These are phyloP conservation scores for Drusus annulatus DNA, from an alignment of 1,140 invertebrate genomes.

Conservation along the genomic window DNA sequence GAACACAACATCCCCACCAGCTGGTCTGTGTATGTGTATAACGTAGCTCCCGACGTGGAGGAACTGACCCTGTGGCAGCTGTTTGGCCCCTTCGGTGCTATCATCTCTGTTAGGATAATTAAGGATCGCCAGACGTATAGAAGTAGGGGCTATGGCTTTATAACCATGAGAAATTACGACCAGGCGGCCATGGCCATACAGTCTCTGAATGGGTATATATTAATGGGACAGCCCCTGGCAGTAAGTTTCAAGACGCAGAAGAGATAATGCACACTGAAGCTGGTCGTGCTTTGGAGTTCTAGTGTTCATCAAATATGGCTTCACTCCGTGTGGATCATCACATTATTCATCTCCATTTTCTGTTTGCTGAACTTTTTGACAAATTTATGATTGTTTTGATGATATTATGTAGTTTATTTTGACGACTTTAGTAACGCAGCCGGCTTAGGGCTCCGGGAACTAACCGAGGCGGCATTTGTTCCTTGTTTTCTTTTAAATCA, in stretches of 20 bases:
- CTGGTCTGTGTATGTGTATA: conserved; percentile 99
- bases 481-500: conserved; percentile 32
- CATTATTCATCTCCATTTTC: conserved; percentile 35
- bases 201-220: conserved; percentile 96
- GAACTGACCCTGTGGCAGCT: conserved; percentile 98
- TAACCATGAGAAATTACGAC: conserved; percentile 99
- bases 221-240: conserved; percentile 97
- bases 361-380: conserved; percentile 46
- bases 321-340: conserved; percentile 45
- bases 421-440: conserved; percentile 27
- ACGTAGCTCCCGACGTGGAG: conserved; percentile 97
- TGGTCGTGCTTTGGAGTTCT: conserved; percentile 23
- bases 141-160: conserved; percentile 99
- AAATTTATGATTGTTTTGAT: conserved; percentile 31
- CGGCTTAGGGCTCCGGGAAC: conserved; percentile 15
- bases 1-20: conserved; percentile 74
- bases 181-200: conserved; percentile 98
- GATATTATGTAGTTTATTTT: conserved; percentile 44
- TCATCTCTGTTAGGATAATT: conserved; percentile 98
- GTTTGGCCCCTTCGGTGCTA: conserved; percentile 99
- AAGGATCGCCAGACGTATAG: conserved; percentile 98
- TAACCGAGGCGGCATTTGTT: conserved; percentile 26
- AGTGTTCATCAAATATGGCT: conserved; percentile 45
- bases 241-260: conserved; percentile 98
- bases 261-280: conserved; percentile 67